Conservation (phyloP, 2,797 vertebrate species). For the Sciaenops ocellatus region DNA sequence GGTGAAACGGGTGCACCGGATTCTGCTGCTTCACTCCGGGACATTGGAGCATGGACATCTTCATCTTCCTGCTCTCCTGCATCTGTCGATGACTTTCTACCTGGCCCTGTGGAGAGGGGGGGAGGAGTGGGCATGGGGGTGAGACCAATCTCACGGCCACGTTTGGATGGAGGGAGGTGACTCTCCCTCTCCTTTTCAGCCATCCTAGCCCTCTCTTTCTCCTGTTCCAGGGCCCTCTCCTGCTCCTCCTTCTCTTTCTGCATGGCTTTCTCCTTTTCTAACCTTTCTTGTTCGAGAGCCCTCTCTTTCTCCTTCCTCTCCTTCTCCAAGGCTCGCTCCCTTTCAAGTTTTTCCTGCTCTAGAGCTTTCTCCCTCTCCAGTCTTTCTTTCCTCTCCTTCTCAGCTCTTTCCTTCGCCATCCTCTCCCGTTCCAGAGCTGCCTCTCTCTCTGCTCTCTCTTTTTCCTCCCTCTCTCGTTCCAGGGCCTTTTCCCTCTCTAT, state of each 20-base stretch:
- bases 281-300: conserved; percentile 46
- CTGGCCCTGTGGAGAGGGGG: conserved; percentile 68
- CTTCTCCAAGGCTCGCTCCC: conserved; percentile 48
- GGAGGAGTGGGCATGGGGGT: conserved; percentile 67
- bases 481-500: conserved; percentile 43
- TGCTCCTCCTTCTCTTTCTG: conserved; percentile 63
- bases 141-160: conserved; percentile 75
- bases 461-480: conserved; percentile 39
- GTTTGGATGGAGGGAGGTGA: conserved; percentile 78
- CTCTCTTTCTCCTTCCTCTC: conserved; percentile 51
- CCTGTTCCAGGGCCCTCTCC: conserved; percentile 53
- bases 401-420: conserved; percentile 46
- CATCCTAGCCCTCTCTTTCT: conserved; percentile 64
- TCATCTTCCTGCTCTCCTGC: conserved; percentile 61
- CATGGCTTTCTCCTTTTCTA: conserved; percentile 64
- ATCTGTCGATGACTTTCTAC: conserved; percentile 67
- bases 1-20: conserved; percentile 57
- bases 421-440: conserved; percentile 62
- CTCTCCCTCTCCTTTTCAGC: conserved; percentile 76
- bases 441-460: conserved; percentile 37
- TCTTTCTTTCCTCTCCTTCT: conserved; percentile 61
- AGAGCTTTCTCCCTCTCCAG: conserved; percentile 54
- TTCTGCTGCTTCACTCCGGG: conserved; percentile 54
- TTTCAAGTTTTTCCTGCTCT: conserved; percentile 58
- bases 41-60: conserved; percentile 49